phyloP scores from a whole-genome alignment of 1,140 invertebrate genomes.

The Andricus grossulariae region DNA sequence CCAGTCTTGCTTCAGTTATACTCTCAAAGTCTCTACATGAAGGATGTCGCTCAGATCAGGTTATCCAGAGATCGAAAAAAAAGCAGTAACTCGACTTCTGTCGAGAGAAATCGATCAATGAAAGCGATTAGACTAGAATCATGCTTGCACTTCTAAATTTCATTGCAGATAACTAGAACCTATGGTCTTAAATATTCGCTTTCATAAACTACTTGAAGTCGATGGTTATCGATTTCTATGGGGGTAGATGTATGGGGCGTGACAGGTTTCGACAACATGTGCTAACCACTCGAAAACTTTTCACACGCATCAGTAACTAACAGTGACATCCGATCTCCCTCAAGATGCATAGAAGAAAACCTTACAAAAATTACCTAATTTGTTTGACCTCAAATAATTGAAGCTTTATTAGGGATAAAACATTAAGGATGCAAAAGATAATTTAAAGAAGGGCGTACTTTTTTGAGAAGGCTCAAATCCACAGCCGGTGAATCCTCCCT shows the following conservation, averaged over 20 bases:
- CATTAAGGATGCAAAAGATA: neutral
- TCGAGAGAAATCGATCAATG: slow-evolving; percentile 49
- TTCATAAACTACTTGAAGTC: neutral
- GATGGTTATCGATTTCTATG: slow-evolving; percentile 6
- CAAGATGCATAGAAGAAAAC: too few species aligned
- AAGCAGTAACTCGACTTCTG: slow-evolving; percentile 40
- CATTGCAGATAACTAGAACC: neutral
- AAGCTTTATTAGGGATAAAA: neutral
- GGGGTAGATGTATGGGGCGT: neutral
- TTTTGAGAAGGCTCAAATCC: slow-evolving; percentile 66
- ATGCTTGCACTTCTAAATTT: slow-evolving; percentile 11
- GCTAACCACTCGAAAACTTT: slow-evolving; percentile 2
- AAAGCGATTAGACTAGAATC: slow-evolving; percentile 39
- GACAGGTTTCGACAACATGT: neutral
- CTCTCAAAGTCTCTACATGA: neutral
- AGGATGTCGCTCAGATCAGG: slow-evolving; percentile 35
- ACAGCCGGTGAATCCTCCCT: slow-evolving; percentile 68
- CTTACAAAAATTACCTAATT: too few species aligned
- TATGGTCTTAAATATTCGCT: neutral
- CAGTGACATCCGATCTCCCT: neutral
- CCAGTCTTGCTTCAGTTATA: slow-evolving; percentile 4
- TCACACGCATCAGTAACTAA: slow-evolving; percentile 2
- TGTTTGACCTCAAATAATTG: too few species aligned
- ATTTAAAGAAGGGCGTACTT: slow-evolving; percentile 61
- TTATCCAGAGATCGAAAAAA: slow-evolving; percentile 45